A percentile compares a stretch with the other conserved stretches of the same genome.
These are phyloP conservation scores for Dolichotis patagonum DNA, from an alignment of 2,113 vertebrate genomes.

Conservation along the genomic window DNA sequence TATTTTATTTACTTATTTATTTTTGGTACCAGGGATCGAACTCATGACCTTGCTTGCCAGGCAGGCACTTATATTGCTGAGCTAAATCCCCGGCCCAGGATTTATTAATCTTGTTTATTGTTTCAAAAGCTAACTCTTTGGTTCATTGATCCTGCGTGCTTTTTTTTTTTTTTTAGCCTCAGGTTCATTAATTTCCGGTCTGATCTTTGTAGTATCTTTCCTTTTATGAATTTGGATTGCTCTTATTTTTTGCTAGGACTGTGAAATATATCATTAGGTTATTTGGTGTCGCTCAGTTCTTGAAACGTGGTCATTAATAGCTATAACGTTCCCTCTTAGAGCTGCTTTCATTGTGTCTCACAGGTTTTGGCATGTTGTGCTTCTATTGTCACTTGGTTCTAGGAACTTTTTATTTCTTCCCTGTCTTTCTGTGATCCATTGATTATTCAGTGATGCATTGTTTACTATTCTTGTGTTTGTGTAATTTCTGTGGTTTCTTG, in stretches of 20 bases:
- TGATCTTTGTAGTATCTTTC: background rate
- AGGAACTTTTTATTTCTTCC: background rate
- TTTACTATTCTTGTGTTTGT: background rate
- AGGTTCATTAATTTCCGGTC: background rate
- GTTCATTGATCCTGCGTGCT: background rate
- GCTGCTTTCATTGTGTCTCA: background rate
- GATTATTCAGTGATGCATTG: background rate
- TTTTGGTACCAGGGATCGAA: no score
- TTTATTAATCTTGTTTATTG: background rate
- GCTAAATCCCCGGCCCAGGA: no score
- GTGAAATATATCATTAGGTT: background rate
- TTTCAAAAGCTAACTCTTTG: background rate
- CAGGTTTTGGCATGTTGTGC: background rate
- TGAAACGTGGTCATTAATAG: background rate
- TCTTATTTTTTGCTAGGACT: background rate
- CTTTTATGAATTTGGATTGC: background rate
- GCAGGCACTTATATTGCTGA: no score
- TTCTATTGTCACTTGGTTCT: background rate
- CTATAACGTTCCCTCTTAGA: background rate
- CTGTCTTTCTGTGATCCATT: background rate
- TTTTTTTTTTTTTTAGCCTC: background rate
- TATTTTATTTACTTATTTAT: no score
- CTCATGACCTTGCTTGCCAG: no score
- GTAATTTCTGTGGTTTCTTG: background rate
- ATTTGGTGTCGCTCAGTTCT: background rate